These are phyloP conservation scores for Dysmachus trigonus DNA, from an alignment of 2,888 invertebrate genomes.

Conservation along the genomic window DNA sequence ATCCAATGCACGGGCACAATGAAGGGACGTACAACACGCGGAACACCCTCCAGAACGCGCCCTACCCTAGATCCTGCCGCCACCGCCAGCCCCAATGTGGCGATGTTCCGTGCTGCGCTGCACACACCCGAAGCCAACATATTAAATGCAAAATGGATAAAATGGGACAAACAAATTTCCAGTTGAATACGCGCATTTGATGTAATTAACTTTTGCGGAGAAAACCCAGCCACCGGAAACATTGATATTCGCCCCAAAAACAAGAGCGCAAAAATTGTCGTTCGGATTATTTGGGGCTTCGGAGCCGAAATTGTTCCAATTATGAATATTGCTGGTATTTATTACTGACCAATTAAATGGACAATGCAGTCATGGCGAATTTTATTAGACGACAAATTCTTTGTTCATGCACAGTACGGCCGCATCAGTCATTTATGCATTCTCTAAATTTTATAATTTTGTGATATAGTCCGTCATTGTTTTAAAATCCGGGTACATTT, in stretches of 20 bases:
- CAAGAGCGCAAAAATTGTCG: conserved; percentile 1
- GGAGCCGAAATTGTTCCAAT: background rate
- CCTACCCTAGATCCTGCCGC: too few relatives aligned
- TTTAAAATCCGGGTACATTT: background rate
- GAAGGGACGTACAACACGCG: background rate
- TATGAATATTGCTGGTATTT: background rate
- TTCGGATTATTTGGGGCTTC: background rate
- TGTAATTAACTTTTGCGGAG: conserved; percentile 31
- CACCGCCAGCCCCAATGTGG: background rate
- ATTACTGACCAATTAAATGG: background rate
- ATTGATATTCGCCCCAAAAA: background rate
- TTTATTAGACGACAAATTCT: background rate
- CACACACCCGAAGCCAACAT: background rate
- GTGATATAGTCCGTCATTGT: background rate
- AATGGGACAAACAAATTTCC: conserved; percentile 29
- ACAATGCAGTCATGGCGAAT: background rate
- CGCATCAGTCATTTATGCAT: background rate
- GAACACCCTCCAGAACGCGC: background rate
- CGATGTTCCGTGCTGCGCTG: background rate
- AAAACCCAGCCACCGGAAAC: conserved; percentile 1
- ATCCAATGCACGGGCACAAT: background rate
- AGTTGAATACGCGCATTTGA: conserved; percentile 19
- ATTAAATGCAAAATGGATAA: conserved; percentile 25
- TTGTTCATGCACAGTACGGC: background rate
- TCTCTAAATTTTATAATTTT: background rate